Evolutionary conservation across 2,888 invertebrate species (phyloP).

Genomic region (Marronus borbonicus): DNA sequence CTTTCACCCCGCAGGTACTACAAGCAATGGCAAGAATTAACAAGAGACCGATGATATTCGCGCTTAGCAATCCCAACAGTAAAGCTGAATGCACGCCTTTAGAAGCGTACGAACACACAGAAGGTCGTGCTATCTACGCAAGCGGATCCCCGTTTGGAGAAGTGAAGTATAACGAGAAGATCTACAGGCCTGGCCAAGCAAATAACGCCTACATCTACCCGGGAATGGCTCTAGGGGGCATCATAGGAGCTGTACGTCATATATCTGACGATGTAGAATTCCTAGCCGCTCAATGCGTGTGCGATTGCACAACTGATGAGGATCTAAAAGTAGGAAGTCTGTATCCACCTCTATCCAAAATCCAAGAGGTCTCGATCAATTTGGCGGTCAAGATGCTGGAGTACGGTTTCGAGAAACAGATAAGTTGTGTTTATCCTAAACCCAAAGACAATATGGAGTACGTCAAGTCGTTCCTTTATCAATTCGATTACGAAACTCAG

Average conservation of each 20-base stretch:
- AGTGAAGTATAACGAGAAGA: slow-evolving; percentile 85
- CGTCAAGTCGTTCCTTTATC: slow-evolving; percentile 87
- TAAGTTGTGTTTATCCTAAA: slow-evolving; percentile 84
- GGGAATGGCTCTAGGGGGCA: slow-evolving; percentile 92
- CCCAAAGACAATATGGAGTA: slow-evolving; percentile 82
- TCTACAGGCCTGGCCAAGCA: slow-evolving; percentile 94
- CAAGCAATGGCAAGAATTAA: slow-evolving; percentile 88
- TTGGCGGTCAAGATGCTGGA: slow-evolving; percentile 89
- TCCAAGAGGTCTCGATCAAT: slow-evolving; percentile 88
- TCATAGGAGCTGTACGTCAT: slow-evolving; percentile 89
- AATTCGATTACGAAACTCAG: slow-evolving; percentile 79
- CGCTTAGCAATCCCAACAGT: slow-evolving; percentile 97
- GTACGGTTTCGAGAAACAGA: slow-evolving; percentile 85
- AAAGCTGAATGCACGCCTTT: slow-evolving; percentile 99
- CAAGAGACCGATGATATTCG: slow-evolving; percentile 93
- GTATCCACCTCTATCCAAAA: slow-evolving; percentile 90
- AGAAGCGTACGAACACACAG: slow-evolving; percentile 89
- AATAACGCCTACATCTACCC: slow-evolving; percentile 99
- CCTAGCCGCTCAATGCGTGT: slow-evolving; percentile 88
- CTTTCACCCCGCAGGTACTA: slow-evolving; percentile 91
- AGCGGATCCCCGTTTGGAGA: slow-evolving; percentile 97
- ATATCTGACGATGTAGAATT: slow-evolving; percentile 95
- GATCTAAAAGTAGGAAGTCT: slow-evolving; percentile 89
- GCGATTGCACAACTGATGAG: slow-evolving; percentile 84
- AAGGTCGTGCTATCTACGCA: slow-evolving; percentile 95